Evolutionary conservation across 1,140 invertebrate genomes (phyloP).

Genomic region (Lucilia cuprina): DNA sequence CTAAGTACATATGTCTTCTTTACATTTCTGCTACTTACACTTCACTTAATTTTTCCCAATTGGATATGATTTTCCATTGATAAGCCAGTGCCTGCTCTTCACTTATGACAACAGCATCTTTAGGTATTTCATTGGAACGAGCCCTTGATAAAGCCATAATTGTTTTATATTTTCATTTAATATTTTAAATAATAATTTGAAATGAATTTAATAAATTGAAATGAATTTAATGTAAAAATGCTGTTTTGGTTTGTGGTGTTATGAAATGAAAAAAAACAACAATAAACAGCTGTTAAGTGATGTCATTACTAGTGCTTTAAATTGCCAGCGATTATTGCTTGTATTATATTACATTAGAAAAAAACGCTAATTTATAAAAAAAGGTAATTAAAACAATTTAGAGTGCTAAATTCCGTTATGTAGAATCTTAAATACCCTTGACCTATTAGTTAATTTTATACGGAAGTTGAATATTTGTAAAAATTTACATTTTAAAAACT

Average conservation of each 20-base stretch:
- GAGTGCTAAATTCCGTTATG: too few species aligned
- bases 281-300: neutral
- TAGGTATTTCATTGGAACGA: conserved; percentile 45
- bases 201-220: neutral
- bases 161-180: neutral
- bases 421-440: too few species aligned
- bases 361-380: too few species aligned
- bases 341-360: too few species aligned
- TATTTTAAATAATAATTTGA: neutral
- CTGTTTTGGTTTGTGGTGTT: neutral
- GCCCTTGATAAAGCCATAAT: conserved; percentile 40
- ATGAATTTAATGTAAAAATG: neutral
- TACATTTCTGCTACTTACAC: conserved; percentile 53
- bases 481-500: too few species aligned
- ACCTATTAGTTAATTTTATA: too few species aligned
- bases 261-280: conserved; percentile 1
- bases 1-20: neutral
- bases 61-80: conserved; percentile 61
- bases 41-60: conserved; percentile 61
- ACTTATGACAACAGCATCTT: conserved; percentile 62
- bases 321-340: too few species aligned
- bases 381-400: too few species aligned
- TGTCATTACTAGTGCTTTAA: too few species aligned
- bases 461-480: too few species aligned
- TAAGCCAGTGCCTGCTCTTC: conserved; percentile 62